phyloP scores from a whole-genome alignment of 2,888 invertebrate species.

The Heliothis peltigera region DNA sequence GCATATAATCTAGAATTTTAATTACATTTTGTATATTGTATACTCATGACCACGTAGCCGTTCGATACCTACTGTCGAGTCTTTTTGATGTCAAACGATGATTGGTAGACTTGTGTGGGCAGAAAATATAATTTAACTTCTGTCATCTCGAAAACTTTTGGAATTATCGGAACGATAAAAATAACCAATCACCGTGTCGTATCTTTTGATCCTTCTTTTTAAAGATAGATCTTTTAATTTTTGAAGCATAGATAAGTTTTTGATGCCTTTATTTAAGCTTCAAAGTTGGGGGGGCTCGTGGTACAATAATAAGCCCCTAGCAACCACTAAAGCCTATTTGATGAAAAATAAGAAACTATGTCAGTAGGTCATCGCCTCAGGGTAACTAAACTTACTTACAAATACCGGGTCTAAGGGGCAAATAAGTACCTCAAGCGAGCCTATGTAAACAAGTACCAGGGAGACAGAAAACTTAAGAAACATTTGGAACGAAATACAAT shows the following conservation, averaged over 20 bases:
- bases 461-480: slow-evolving; percentile 7
- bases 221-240: too few species aligned
- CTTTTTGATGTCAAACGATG: slow-evolving; percentile 8
- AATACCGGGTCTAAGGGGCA: slow-evolving; percentile 5
- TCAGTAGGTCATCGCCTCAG: slow-evolving; percentile 11
- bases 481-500: slow-evolving; percentile 21
- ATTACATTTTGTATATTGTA: background rate
- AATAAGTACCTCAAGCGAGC: background rate
- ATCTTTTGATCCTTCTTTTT: background rate
- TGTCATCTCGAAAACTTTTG: background rate
- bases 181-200: background rate
- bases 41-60: background rate
- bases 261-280: too few species aligned
- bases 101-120: slow-evolving; percentile 27
- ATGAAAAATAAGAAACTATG: slow-evolving; percentile 2
- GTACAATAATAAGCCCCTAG: background rate
- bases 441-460: slow-evolving; percentile 25
- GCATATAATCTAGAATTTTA: too few species aligned
- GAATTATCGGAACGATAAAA: background rate
- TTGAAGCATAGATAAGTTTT: too few species aligned
- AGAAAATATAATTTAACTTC: slow-evolving; percentile 21
- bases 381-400: slow-evolving; percentile 8
- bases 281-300: background rate
- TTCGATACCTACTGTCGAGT: slow-evolving; percentile 19
- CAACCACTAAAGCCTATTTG: background rate